These are phyloP conservation scores for Oenanthe melanoleuca DNA, from an alignment of 2,113 vertebrate genomes.

Conservation along the genomic window DNA sequence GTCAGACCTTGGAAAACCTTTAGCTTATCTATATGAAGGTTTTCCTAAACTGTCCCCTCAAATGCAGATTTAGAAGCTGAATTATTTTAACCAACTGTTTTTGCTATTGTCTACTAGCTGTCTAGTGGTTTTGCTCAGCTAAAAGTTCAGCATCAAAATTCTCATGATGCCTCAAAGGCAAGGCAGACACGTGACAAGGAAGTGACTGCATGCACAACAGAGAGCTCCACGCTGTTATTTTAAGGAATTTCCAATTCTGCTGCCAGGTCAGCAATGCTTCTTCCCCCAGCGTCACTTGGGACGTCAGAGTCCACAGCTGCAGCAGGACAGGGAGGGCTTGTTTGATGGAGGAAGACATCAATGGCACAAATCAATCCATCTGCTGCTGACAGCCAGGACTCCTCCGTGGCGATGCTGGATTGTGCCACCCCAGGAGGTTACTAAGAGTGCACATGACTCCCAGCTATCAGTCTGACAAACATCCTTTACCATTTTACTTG, in stretches of 20 bases:
- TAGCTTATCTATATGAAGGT: accelerated
- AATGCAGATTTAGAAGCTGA: not conserved
- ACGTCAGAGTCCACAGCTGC: constrained; percentile 11
- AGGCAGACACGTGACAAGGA: not conserved
- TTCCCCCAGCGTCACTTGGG: not conserved
- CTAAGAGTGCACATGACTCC: not conserved
- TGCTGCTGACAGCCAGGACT: constrained; percentile 21
- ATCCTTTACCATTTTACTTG: constrained; percentile 11
- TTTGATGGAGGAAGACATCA: constrained; percentile 20
- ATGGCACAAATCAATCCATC: not conserved
- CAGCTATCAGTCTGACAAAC: not conserved
- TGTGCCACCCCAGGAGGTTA: not conserved
- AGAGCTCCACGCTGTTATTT: not conserved
- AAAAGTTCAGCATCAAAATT: not conserved
- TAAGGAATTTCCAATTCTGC: constrained; percentile 25
- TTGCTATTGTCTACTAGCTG: not conserved
- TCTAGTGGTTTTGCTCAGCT: not conserved
- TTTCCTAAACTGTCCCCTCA: not conserved
- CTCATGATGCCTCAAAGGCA: not conserved
- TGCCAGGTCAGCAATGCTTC: constrained; percentile 40
- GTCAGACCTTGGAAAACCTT: not conserved
- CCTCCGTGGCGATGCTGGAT: not conserved
- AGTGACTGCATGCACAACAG: not conserved
- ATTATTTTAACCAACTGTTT: not conserved
- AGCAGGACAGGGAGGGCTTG: not conserved